These are phyloP conservation scores for Ascidia mentula DNA, from an alignment of 23 tunicate genomes.

Conservation along the genomic window DNA sequence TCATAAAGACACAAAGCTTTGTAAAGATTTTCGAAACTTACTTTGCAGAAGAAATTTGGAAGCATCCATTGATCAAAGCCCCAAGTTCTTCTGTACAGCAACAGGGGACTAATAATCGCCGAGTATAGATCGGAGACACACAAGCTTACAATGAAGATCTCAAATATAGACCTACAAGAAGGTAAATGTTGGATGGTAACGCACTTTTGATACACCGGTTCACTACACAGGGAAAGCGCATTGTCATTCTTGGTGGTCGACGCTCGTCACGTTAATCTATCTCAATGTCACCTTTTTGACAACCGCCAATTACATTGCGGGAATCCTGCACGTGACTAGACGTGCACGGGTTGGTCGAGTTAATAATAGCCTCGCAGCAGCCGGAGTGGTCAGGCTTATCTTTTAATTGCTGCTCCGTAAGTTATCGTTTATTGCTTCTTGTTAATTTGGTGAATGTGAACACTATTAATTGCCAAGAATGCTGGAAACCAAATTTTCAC, in stretches of 20 bases:
- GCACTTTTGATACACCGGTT: too few species aligned
- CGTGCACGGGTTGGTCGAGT: not conserved
- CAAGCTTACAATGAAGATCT: slow-evolving; percentile 1
- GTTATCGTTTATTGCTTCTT: too few species aligned
- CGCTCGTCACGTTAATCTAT: too few species aligned
- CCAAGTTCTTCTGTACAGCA: slow-evolving; percentile 28
- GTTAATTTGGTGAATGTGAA: too few species aligned
- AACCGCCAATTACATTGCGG: not conserved
- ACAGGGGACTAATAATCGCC: slow-evolving; percentile 13
- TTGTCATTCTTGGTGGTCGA: too few species aligned
- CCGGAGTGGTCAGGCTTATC: not conserved
- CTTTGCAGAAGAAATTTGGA: slow-evolving; percentile 24
- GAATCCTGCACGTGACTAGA: not conserved
- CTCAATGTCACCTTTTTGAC: not conserved
- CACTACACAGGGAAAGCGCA: too few species aligned
- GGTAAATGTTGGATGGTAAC: not conserved
- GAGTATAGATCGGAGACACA: slow-evolving; percentile 21
- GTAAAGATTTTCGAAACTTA: too few species aligned
- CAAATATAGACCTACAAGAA: not conserved
- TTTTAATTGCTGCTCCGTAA: not conserved
- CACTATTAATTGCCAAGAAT: too few species aligned
- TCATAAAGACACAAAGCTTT: too few species aligned
- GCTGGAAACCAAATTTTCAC: too few species aligned
- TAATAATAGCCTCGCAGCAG: slow-evolving; percentile 1
- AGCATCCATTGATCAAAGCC: slow-evolving; percentile 18